These are phyloP conservation scores for Crossocerus cetratus DNA, from an alignment of 2,888 invertebrate species.

Conservation along the genomic window DNA sequence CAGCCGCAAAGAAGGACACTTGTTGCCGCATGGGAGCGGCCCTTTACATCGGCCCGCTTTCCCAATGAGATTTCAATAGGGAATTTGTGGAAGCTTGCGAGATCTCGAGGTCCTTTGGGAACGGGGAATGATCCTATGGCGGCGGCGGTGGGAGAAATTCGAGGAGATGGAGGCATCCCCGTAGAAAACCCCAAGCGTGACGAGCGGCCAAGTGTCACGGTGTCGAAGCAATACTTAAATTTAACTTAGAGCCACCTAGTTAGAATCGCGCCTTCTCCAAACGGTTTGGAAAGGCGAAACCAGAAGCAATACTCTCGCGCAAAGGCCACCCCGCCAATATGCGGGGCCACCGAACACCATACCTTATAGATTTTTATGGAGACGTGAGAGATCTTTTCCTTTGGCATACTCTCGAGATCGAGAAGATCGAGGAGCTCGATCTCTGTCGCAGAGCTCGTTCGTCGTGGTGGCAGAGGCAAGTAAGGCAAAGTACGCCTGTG, in stretches of 20 bases:
- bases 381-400: too few relatives aligned
- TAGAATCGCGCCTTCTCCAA: background rate
- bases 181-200: constrained; percentile 8
- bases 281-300: background rate
- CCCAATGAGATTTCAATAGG: background rate
- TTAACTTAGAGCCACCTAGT: background rate
- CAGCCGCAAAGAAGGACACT: too few relatives aligned
- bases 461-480: background rate
- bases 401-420: background rate
- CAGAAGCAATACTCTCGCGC: background rate
- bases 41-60: background rate
- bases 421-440: background rate
- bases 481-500: too few relatives aligned
- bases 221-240: constrained; percentile 4
- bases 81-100: background rate
- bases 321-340: background rate
- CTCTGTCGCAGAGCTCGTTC: background rate
- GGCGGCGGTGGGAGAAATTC: constrained; percentile 6
- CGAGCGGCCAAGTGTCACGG: background rate
- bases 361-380: background rate
- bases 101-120: background rate
- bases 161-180: constrained; percentile 7
- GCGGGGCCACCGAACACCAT: background rate
- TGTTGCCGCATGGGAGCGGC: too few relatives aligned
- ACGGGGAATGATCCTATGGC: constrained; percentile 8